phyloP scores from a whole-genome alignment of 2,888 invertebrate genomes.

The Lymantria monacha region DNA sequence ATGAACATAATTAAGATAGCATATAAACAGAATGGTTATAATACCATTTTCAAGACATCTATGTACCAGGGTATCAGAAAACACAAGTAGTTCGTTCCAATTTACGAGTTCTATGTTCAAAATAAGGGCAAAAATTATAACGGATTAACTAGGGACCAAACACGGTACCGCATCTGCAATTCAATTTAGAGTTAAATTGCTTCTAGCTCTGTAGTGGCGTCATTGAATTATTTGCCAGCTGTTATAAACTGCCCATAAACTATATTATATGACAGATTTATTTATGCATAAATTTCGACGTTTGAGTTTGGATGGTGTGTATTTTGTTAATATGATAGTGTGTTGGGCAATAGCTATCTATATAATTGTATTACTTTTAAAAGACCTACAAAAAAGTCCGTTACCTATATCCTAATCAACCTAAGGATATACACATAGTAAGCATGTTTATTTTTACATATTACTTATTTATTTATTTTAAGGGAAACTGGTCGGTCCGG shows the following conservation, averaged over 20 bases:
- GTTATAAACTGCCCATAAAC: constrained; percentile 63
- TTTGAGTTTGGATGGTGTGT: constrained; percentile 13
- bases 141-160: constrained; percentile 29
- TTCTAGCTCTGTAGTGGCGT: constrained; percentile 49
- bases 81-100: constrained; percentile 10
- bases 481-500: too few relatives aligned
- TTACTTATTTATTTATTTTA: too few relatives aligned
- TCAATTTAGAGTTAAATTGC: constrained; percentile 60
- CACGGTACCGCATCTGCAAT: constrained; percentile 56
- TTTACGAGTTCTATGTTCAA: constrained; percentile 19
- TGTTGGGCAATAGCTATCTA: too few relatives aligned
- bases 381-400: too few relatives aligned
- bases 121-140: constrained; percentile 29
- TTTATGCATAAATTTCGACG: constrained; percentile 46
- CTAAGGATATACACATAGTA: too few relatives aligned
- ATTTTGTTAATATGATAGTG: constrained; percentile 16
- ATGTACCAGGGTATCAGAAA: constrained; percentile 18
- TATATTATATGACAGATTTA: constrained; percentile 56
- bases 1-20: too few relatives aligned
- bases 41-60: too few relatives aligned
- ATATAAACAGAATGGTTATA: too few relatives aligned
- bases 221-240: constrained; percentile 62
- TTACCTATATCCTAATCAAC: too few relatives aligned
- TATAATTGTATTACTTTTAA: too few relatives aligned
- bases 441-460: too few relatives aligned